Conservation (phyloP, 2,113 vertebrate species). For the Xiphorhynchus elegans region DNA sequence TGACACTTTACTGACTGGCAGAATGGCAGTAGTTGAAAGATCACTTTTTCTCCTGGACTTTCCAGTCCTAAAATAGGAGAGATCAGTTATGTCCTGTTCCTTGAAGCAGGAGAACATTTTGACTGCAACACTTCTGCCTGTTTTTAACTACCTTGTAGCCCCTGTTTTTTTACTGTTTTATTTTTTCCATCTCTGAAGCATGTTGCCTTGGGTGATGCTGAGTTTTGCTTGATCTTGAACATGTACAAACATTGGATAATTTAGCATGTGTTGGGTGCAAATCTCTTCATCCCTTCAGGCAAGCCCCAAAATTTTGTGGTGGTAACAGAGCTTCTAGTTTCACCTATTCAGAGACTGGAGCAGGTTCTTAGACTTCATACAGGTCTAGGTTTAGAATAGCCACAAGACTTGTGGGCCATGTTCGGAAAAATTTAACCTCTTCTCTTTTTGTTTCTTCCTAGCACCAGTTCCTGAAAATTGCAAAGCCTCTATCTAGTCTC, state of each 20-base stretch:
- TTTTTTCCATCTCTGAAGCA: background rate
- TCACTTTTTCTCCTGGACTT: background rate
- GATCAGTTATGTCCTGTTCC: background rate
- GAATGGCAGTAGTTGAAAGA: background rate
- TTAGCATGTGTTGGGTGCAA: background rate
- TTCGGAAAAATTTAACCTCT: background rate
- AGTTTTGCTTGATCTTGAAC: background rate
- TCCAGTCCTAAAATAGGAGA: background rate
- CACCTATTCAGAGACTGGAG: background rate
- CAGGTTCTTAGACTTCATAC: background rate
- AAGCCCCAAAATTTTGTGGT: background rate
- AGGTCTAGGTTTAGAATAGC: background rate
- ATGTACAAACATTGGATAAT: background rate
- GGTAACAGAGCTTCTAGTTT: background rate
- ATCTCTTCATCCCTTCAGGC: background rate
- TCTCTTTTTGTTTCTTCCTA: slow-evolving; percentile 50
- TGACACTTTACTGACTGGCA: background rate
- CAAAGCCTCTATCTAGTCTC: slow-evolving; percentile 94
- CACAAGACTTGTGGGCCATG: background rate
- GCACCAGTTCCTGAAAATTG: slow-evolving; percentile 97
- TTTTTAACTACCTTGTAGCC: background rate
- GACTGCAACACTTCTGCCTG: background rate
- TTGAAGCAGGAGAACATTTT: background rate
- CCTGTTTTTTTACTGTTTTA: background rate
- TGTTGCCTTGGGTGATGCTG: background rate